Base-by-base conservation (phyloP, 1,140 invertebrate genomes). In the Bombus confusus region DNA sequence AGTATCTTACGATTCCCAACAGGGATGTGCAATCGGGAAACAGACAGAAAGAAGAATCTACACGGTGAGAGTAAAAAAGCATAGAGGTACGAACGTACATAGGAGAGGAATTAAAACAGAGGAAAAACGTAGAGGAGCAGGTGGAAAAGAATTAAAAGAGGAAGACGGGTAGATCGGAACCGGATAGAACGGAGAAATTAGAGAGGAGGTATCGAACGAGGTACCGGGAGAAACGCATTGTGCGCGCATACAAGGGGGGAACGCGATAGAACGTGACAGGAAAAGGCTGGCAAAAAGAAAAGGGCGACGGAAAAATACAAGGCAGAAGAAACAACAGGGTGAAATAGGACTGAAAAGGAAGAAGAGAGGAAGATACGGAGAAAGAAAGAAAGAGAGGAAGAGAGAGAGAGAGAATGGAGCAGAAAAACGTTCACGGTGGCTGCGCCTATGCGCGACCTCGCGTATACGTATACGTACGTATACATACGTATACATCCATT, bases 401-500 rank as follows among this genome's bases (percentile, higher is more conserved):
- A 18, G 2, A n/a, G 18, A 15, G 15, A 18, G 31, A 25, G 41
- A 18, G 10, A 41, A 1, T 12, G 37, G 22, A 25, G 78, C 15
- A 57, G 25, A 77, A 76, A 76, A 52, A 57, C 64, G 37, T 52
- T 25, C 22, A n/a, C 66, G 37, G 37, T 39, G 62, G 28, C 73
- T 69, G 52, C 59, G 72, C 82, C 75, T 69, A 78, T 83, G 82
- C 47, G 13, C 37, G 28, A 13, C 39, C 41, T 52, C 81, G 37
- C 41, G 57, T 52, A 72, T 13, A 66, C 3, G 59, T 62, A n/a
- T 62, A n/a, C 28, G 13, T 68, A 37, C n/a, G 47, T 52, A n/a
- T 62, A n/a, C 28, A n/a, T 68, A 37, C n/a, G 47, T 52, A 47
- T 59, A 86, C 62, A 74, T 64, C 43, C 71, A 83, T 76, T 75